Evolutionary conservation across 2,113 vertebrate genomes (phyloP), one percentile per base, ranked within the genome.

Genomic region (Engystomops pustulosus): DNA sequence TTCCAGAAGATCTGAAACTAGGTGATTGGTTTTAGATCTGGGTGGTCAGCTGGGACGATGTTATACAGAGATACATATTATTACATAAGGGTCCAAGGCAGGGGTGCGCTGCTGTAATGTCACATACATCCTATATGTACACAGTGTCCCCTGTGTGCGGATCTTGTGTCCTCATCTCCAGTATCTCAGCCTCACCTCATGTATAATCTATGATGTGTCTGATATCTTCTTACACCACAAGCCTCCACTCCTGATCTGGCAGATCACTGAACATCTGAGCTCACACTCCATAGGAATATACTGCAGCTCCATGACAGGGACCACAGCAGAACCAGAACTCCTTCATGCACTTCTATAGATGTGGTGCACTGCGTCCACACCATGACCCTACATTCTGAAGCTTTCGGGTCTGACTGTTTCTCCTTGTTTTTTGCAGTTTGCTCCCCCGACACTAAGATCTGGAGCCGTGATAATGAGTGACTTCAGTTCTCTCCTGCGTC

Each of bases 401-500:
- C 9, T 58, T 25, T n/a, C 36, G 30, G 8, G 0, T 18, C 32
- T 67, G 30, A 67, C 14, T 8, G 32, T 34, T 8, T 34, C 20
- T 36, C 20, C 60, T 67, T 9, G 3, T 27, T 62, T 62, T 30
- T 30, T 62, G 11, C 27, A 62, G 58, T 0, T n/a, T 41, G 68
- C 14, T 44, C 6, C 10, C 62, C 32, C 3, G 7, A 25, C 14
- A 36, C 17, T 18, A 12, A 62, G 25, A 30, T 62, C 58, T 3
- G 17, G 32, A 20, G 17, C 32, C 10, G 30, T 36, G 32, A 55
- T 6, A 5, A 86, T 83, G 80, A 25, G 53, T 6, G 62, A 86
- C 15, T 82, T 65, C 10, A 38, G 44, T 3, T 15, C 34, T 6
- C 11, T 90, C 0, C 88, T 82, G 9, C 70, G 84, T 0, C 89